Percentiles rank a stretch among this genome's conserved stretches.
Evolutionary conservation across 2,113 vertebrate species (phyloP).

Genomic region (Platysternon megacephalum): DNA sequence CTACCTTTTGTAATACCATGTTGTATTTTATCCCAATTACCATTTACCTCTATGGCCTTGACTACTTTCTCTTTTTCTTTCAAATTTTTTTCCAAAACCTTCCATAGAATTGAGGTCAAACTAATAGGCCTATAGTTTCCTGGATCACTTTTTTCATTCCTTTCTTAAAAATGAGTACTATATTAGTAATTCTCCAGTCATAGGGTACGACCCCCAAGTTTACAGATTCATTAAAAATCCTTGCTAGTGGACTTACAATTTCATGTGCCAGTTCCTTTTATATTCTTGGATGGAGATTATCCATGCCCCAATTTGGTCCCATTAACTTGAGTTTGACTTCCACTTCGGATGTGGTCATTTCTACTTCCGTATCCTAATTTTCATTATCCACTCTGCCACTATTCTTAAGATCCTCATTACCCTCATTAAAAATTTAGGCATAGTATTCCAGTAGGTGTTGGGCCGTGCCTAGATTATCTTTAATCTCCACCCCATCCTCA

Average conservation of each 20-base stretch:
- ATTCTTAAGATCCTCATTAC: background rate
- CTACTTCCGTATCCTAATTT: background rate
- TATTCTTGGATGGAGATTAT: background rate
- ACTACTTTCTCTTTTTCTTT: background rate
- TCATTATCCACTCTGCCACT: background rate
- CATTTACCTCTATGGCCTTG: background rate
- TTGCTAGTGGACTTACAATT: background rate
- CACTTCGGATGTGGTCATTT: background rate
- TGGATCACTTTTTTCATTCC: too few species aligned
- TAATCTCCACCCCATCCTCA: background rate
- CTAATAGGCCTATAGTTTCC: background rate
- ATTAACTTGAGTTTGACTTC: background rate
- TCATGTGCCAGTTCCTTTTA: background rate
- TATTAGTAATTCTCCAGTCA: too few species aligned
- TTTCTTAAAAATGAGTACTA: too few species aligned
- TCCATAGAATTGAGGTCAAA: background rate
- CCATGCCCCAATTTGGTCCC: background rate
- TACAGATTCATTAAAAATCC: too few species aligned
- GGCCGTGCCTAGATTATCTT: background rate
- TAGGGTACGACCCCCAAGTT: too few species aligned
- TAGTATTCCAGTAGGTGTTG: background rate
- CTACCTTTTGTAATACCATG: background rate
- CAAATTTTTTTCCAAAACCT: background rate
- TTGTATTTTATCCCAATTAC: background rate
- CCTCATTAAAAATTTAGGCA: background rate